phyloP scores from a whole-genome alignment of 2,113 vertebrate genomes.

The Hystrix cristata region DNA sequence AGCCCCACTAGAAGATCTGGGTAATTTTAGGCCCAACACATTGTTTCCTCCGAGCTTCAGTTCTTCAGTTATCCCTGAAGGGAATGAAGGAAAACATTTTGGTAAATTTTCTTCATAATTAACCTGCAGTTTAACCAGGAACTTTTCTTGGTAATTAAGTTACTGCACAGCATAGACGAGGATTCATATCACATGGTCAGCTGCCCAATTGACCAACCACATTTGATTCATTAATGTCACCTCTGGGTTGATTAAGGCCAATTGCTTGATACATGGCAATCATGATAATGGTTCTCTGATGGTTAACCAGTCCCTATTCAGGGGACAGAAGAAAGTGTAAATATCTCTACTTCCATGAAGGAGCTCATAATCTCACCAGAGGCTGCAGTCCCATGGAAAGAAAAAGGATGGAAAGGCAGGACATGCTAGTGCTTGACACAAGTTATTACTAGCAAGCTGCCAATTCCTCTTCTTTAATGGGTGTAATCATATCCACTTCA shows the following conservation, averaged over 20 bases:
- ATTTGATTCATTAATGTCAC: background rate
- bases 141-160: background rate
- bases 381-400: background rate
- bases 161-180: background rate
- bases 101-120: background rate
- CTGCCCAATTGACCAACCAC: fast-evolving
- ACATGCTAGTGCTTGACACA: fast-evolving
- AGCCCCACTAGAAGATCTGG: fast-evolving
- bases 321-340: background rate
- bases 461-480: background rate
- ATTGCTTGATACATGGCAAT: too few relatives aligned
- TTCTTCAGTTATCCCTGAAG: background rate
- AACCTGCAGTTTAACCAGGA: background rate
- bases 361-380: background rate
- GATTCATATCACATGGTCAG: fast-evolving
- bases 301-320: background rate
- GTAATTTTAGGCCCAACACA: fast-evolving
- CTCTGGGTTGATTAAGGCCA: background rate
- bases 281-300: background rate
- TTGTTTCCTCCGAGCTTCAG: fast-evolving
- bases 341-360: fast-evolving
- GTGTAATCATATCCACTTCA: background rate
- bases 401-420: background rate
- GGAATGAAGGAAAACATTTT: background rate
- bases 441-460: background rate